Conservation (phyloP, 2,888 invertebrate species). For the Matsumyia berberina region DNA sequence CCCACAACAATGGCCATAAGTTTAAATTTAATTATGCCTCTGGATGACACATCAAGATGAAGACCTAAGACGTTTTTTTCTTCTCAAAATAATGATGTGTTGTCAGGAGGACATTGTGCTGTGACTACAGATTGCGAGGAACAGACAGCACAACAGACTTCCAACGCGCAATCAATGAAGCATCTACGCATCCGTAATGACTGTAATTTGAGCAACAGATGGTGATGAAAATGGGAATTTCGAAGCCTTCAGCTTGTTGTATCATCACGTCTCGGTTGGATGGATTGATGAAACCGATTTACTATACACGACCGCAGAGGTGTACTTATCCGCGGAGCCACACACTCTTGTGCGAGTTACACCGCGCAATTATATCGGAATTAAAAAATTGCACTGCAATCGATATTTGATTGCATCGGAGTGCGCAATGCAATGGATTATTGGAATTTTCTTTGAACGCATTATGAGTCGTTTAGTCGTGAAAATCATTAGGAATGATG, state of each 20-base stretch:
- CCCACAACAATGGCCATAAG: neutral
- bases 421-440: neutral
- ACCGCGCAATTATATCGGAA: conserved; percentile 54
- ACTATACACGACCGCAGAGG: conserved; percentile 3
- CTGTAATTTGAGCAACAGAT: conserved; percentile 67
- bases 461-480: neutral
- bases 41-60: conserved; percentile 3
- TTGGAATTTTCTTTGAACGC: conserved; percentile 3
- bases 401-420: conserved; percentile 56
- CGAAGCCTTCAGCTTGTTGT: conserved; percentile 61
- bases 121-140: conserved; percentile 14
- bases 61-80: conserved; percentile 1
- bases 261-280: conserved; percentile 63
- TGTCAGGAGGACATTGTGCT: conserved; percentile 36
- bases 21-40: conserved; percentile 29
- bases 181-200: conserved; percentile 46
- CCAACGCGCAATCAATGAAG: conserved; percentile 17
- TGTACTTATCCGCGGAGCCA: conserved; percentile 8
- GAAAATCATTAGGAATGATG: conserved; percentile 16
- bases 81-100: conserved; percentile 37
- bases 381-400: conserved; percentile 46
- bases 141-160: conserved; percentile 1
- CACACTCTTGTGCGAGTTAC: conserved; percentile 29
- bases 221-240: conserved; percentile 61
- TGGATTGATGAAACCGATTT: conserved; percentile 59